Conservation (phyloP, 2,113 vertebrate species). For the human region GRCh38 chr3:83810001-83810500, state of each 20-base stretch:
- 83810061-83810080: neutral
- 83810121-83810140: neutral
- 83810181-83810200: neutral
- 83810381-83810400: neutral
- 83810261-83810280: neutral
- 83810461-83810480: neutral
- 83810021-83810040: neutral
- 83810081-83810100: neutral
- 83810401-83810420: neutral
- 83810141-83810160: neutral
- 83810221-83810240: neutral
- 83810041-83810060: neutral
- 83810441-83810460: neutral
- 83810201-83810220: neutral
- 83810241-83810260: neutral
- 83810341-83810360: neutral
- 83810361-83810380: neutral
- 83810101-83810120: neutral
- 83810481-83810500: neutral
- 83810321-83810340: neutral
- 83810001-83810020: neutral
- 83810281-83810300: neutral
- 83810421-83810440: neutral
- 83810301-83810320: neutral
- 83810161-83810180: neutral